A percentile compares a stretch with the other conserved stretches of the same genome.
These are phyloP conservation scores for Eremophila alpestris DNA, from an alignment of 2,797 vertebrate genomes.

Conservation along the genomic window DNA sequence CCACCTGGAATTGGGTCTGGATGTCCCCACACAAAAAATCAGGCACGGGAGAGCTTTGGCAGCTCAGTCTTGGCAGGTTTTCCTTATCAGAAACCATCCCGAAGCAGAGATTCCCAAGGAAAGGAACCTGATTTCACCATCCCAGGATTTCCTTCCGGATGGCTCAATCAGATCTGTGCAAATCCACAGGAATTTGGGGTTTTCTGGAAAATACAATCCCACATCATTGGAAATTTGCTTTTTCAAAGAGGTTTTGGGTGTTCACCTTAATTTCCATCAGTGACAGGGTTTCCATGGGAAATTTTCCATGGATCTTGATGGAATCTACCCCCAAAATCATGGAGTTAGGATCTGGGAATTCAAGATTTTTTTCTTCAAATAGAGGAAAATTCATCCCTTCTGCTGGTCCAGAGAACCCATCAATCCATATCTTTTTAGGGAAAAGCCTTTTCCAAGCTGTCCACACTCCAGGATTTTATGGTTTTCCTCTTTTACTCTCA, in stretches of 20 bases:
- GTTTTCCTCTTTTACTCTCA: background rate
- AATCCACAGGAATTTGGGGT: rapidly evolving
- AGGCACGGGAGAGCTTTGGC: background rate
- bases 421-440: background rate
- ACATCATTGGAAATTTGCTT: background rate
- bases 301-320: background rate
- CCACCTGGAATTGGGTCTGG: background rate
- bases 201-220: background rate
- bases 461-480: background rate
- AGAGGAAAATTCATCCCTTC: background rate
- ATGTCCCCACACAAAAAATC: background rate
- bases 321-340: background rate
- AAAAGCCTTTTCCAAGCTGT: background rate
- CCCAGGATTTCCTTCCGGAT: background rate
- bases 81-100: background rate
- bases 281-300: background rate
- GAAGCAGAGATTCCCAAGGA: background rate
- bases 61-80: background rate
- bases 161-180: background rate
- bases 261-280: background rate
- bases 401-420: background rate
- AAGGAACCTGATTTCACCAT: background rate
- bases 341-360: background rate
- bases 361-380: background rate
- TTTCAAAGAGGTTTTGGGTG: background rate